Base-by-base conservation (phyloP, 2,888 invertebrate species). In the Oxycera nigricornis region DNA sequence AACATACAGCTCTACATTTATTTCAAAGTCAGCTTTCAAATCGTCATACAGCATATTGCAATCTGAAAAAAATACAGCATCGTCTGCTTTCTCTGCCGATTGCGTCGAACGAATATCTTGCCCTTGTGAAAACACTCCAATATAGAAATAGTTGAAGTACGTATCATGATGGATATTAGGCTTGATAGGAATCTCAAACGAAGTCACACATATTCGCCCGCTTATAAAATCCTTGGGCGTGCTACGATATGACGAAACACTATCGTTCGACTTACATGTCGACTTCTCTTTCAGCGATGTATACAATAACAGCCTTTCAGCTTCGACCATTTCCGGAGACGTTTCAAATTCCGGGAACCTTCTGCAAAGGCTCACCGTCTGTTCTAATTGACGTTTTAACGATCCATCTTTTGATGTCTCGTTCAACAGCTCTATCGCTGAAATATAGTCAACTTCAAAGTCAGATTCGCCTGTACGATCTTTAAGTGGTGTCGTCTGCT, bases 251-350 rank as follows among this genome's bases (percentile, higher is more conserved):
- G 70, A 70, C 6, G 70, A 30, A 70, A 77, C 72, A 59, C 7
- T 68, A 72, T 50, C 73, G 9, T 74, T 57, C 39, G 77, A 75
- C 1, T 74, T 39, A 17, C 65, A 68, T 14, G 73, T 73, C 2
- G 72, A 35, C 0, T 55, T 52, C 50, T 77, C 79, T 31, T 80
- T 80, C 20, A 85, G 73, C 1, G 81, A 78, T 3, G 87, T 85
- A 74, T 86, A 80, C 1, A 88, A 78, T 7, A 88, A 77, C 22
- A 87, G 80, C 1, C 87, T 83, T 78, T 88, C 88, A 0, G 87
- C 88, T 77, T 88, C 88, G 0, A 88, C 83, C 80, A 87, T 86
- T 79, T 88, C 87, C 0, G 81, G 77, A n/a, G 87, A 86, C 11
- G 81, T 82, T 67, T 83, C 82, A 75, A 88, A 84, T 76, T 87